Conservation (phyloP, 2,113 vertebrate species). For the Tachycineta bicolor region DNA sequence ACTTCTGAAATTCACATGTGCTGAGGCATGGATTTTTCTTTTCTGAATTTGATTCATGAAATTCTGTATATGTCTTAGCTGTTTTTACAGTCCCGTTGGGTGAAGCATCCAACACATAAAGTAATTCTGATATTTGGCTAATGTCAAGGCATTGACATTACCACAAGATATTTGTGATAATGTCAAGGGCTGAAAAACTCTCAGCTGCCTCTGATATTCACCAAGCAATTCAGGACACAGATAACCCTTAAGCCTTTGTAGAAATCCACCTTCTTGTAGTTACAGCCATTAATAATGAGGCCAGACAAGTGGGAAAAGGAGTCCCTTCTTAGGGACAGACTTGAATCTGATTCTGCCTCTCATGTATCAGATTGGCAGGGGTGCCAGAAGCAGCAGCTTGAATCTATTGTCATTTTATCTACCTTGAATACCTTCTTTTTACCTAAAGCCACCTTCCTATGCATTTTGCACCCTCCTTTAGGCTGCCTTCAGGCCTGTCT, state of each 20-base stretch:
- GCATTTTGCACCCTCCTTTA: constrained; percentile 47
- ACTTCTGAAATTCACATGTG: not conserved
- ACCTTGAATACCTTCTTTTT: constrained; percentile 24
- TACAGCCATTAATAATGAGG: constrained; percentile 40
- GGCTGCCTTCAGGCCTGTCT: not conserved
- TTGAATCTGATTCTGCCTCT: not conserved
- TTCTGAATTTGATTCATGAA: not conserved
- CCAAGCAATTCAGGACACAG: not conserved
- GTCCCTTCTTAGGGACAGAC: not conserved
- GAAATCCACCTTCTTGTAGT: not conserved
- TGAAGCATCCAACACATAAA: not conserved
- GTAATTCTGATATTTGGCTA: not conserved
- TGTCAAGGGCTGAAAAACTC: not conserved
- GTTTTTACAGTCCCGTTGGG: not conserved
- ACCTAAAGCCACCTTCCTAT: not conserved
- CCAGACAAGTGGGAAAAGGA: not conserved
- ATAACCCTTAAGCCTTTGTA: not conserved
- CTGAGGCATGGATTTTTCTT: not conserved
- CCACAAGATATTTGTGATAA: not conserved
- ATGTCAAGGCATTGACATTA: too few species aligned
- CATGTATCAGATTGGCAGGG: not conserved
- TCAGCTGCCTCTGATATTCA: not conserved
- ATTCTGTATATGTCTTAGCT: not conserved
- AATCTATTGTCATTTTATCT: constrained; percentile 3
- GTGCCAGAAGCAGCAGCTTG: constrained; percentile 41